phyloP scores from a whole-genome alignment of 2,113 vertebrate genomes.

The Ptyas mucosa region DNA sequence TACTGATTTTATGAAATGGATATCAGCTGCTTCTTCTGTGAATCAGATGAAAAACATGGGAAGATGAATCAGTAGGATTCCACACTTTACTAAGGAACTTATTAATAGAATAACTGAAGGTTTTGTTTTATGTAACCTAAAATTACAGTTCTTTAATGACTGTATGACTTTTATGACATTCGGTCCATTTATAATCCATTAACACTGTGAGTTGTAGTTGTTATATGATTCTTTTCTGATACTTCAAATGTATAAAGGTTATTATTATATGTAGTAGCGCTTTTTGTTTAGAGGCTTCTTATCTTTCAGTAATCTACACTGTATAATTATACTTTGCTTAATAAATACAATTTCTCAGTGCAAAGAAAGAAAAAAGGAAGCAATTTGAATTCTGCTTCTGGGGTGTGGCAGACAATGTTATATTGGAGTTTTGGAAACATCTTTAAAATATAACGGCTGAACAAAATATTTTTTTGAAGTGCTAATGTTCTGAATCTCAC shows the following conservation, averaged over 20 bases:
- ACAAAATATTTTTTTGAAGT: neutral
- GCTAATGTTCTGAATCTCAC: neutral
- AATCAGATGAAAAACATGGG: neutral
- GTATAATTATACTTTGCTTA: neutral
- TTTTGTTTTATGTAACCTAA: neutral
- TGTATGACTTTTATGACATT: neutral
- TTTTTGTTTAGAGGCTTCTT: neutral
- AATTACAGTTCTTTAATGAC: neutral
- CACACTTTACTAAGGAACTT: neutral
- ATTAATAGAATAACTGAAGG: neutral
- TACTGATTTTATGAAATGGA: neutral
- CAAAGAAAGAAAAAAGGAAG: neutral
- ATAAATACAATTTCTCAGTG: neutral
- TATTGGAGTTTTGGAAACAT: neutral
- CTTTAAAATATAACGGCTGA: neutral
- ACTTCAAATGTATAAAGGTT: neutral
- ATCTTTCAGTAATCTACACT: neutral
- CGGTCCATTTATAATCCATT: neutral
- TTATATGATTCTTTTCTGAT: neutral
- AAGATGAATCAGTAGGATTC: neutral
- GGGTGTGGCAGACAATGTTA: neutral
- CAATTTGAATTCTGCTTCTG: neutral
- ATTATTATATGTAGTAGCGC: neutral
- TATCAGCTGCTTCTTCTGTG: neutral
- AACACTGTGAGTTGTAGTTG: neutral